phyloP scores from a whole-genome alignment of 1,140 invertebrate genomes.

The Caenorhabditis inopinata region DNA sequence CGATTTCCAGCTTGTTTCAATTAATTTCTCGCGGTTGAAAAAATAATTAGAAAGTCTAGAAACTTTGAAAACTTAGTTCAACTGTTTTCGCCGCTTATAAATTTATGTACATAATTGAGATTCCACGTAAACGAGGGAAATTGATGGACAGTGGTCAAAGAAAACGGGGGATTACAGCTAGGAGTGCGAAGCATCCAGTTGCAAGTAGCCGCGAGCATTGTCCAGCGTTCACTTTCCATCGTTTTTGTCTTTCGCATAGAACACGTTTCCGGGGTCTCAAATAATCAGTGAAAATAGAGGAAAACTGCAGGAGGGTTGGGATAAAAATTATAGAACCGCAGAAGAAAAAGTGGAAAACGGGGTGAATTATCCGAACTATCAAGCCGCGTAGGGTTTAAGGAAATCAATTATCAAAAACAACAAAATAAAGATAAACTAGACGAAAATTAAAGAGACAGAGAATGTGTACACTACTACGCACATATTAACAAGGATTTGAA shows the following conservation, averaged over 20 bases:
- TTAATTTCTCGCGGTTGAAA: too few relatives aligned
- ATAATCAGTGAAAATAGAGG: too few relatives aligned
- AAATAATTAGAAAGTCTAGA: background rate
- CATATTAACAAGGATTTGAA: background rate
- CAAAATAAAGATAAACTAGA: background rate
- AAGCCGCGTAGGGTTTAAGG: background rate
- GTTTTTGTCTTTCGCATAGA: too few relatives aligned
- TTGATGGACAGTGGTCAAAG: too few relatives aligned
- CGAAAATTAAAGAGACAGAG: background rate
- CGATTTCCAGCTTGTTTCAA: background rate
- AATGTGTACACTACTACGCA: background rate
- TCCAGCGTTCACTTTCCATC: too few relatives aligned
- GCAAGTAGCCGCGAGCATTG: too few relatives aligned
- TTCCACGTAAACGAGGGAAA: too few relatives aligned
- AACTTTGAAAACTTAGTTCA: background rate
- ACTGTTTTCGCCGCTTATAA: background rate
- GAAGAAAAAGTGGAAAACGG: background rate
- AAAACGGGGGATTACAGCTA: too few relatives aligned
- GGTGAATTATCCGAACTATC: background rate
- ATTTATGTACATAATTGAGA: slow-evolving; percentile 14
- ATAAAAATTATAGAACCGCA: background rate
- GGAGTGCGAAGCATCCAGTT: too few relatives aligned
- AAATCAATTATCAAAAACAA: background rate
- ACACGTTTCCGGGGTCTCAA: too few relatives aligned
- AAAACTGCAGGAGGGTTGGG: background rate